Percentiles rank a stretch among this genome's conserved stretches.
Evolutionary conservation across 1,140 invertebrate genomes (phyloP).

Genomic region (Heliconius hewitsoni): DNA sequence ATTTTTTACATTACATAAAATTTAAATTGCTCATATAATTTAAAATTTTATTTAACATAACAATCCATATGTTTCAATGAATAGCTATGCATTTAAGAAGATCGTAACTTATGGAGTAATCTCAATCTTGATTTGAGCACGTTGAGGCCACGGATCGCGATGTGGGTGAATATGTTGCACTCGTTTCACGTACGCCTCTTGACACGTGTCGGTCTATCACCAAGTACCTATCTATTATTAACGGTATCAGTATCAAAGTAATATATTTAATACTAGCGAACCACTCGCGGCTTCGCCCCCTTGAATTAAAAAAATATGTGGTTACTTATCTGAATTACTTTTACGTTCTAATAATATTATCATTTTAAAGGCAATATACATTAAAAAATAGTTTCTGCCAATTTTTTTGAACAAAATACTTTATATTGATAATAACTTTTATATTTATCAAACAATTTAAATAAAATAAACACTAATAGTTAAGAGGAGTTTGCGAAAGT

Average conservation of each 20-base stretch:
- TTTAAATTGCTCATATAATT: background rate
- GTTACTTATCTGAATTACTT: no score
- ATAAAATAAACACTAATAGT: no score
- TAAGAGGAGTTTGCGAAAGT: no score
- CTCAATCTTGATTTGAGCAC: conserved; percentile 26
- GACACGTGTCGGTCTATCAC: conserved; percentile 29
- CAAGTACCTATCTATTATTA: background rate
- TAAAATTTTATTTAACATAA: conserved; percentile 13
- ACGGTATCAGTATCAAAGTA: background rate
- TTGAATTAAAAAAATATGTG: no score
- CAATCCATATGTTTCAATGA: conserved; percentile 18
- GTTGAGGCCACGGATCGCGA: conserved; percentile 26
- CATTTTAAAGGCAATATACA: no score
- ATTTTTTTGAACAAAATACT: no score
- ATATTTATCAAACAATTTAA: no score
- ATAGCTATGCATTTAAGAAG: conserved; percentile 40
- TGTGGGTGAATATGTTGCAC: conserved; percentile 32
- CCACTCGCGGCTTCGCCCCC: no score
- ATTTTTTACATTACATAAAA: no score
- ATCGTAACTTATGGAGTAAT: conserved; percentile 43
- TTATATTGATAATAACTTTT: no score
- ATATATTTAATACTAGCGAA: background rate
- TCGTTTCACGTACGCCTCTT: conserved; percentile 28
- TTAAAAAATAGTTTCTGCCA: no score
- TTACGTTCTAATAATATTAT: no score